Conservation (phyloP, 1,140 invertebrate genomes). For the Portunus trituberculatus region DNA sequence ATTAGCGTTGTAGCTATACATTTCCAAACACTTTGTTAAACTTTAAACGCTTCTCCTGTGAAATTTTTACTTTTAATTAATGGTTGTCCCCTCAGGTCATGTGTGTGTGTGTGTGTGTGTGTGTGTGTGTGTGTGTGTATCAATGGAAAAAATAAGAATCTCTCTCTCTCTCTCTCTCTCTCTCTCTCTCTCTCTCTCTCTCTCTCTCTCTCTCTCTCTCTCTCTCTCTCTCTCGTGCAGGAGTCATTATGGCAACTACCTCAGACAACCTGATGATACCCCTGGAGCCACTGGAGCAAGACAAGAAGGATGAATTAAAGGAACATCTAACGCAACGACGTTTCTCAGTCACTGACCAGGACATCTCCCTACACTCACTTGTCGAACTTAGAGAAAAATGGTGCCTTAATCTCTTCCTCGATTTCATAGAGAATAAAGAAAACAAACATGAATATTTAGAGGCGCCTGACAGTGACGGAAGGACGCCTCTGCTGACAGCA, state of each 20-base stretch:
- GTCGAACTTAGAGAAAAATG: constrained; percentile 7
- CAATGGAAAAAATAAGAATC: too few species aligned
- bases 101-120: too few species aligned
- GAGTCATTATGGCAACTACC: constrained; percentile 55
- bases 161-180: too few species aligned
- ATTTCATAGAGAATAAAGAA: not conserved
- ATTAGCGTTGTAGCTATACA: too few species aligned
- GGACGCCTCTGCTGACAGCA: constrained; percentile 66
- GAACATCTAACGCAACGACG: not conserved
- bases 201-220: too few species aligned
- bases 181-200: too few species aligned
- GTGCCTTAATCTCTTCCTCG: constrained; percentile 56
- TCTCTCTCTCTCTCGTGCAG: not conserved
- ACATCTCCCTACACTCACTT: constrained; percentile 44
- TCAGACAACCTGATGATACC: constrained; percentile 56
- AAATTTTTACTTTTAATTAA: too few species aligned
- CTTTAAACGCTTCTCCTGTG: too few species aligned
- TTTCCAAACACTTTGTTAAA: too few species aligned
- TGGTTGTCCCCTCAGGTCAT: too few species aligned
- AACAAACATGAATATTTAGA: constrained; percentile 50
- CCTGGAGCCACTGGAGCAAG: constrained; percentile 5
- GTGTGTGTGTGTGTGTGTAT: too few species aligned
- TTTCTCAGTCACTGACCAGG: constrained; percentile 41
- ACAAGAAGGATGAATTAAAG: constrained; percentile 35
- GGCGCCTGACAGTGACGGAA: constrained; percentile 69